Conservation (phyloP, 2,888 invertebrate species). For the Pseudococcus jackbeardsleyi region DNA sequence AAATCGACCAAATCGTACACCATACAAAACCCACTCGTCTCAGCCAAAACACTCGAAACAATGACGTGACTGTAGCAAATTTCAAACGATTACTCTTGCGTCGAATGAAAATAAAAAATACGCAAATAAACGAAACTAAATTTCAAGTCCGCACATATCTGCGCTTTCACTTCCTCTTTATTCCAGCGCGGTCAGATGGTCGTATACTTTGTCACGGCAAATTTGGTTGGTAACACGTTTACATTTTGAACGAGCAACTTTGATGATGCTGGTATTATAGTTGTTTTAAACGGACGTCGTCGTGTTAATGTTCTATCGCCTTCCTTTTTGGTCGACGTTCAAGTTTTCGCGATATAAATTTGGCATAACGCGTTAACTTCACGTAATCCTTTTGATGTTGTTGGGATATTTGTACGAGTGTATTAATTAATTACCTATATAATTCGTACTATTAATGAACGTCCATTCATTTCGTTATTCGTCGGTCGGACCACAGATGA, state of each 20-base stretch:
- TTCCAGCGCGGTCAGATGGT: not conserved
- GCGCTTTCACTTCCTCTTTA: not conserved
- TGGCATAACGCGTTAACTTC: slow-evolving; percentile 11
- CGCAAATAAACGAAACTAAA: slow-evolving; percentile 20
- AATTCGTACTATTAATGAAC: slow-evolving; percentile 32
- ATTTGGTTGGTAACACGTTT: slow-evolving; percentile 43
- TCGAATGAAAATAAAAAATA: slow-evolving; percentile 7
- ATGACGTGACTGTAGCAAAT: not conserved
- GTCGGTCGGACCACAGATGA: not conserved
- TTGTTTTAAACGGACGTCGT: slow-evolving; percentile 17
- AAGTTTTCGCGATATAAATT: slow-evolving; percentile 20
- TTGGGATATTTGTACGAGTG: not conserved
- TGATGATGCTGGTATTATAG: not conserved
- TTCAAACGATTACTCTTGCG: not conserved
- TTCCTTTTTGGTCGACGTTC: slow-evolving; percentile 22
- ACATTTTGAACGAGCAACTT: not conserved
- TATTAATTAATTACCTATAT: slow-evolving; percentile 38
- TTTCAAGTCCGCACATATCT: not conserved
- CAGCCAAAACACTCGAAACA: not conserved
- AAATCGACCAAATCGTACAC: not conserved
- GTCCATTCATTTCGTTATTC: slow-evolving; percentile 10
- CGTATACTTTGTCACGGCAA: slow-evolving; percentile 20
- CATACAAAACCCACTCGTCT: not conserved
- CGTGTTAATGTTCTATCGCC: slow-evolving; percentile 40
- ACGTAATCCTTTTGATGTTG: slow-evolving; percentile 37